These are phyloP conservation scores for Patella ulyssiponensis DNA, from an alignment of 2,888 invertebrate species.

Conservation along the genomic window DNA sequence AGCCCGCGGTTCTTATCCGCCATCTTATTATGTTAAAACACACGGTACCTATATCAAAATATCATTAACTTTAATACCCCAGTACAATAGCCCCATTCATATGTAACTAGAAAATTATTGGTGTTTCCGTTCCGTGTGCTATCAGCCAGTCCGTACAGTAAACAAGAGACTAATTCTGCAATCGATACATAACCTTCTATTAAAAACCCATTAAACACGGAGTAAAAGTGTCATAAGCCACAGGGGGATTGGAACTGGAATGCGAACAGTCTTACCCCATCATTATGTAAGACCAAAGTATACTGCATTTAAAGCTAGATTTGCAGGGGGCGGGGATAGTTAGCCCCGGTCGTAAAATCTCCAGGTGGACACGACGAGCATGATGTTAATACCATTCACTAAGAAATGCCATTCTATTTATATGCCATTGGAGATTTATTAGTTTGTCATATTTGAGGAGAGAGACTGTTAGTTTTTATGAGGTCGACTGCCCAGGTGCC, in stretches of 20 bases:
- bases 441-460: neutral
- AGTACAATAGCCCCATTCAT: neutral
- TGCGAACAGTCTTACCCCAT: constrained; percentile 9
- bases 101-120: neutral
- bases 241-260: constrained; percentile 3
- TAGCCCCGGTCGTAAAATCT: neutral
- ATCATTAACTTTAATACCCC: neutral
- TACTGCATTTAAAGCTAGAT: neutral
- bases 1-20: neutral
- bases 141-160: constrained; percentile 1
- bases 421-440: constrained; percentile 7
- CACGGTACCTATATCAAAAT: neutral
- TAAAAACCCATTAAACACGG: constrained; percentile 6
- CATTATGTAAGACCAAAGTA: neutral
- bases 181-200: neutral
- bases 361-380: neutral
- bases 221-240: constrained; percentile 13
- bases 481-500: neutral
- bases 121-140: neutral
- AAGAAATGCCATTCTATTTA: neutral
- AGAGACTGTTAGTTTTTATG: neutral
- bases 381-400: neutral
- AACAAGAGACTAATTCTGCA: constrained; percentile 5
- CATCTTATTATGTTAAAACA: neutral
- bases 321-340: constrained; percentile 2